Evolutionary conservation across 2,113 vertebrate species (phyloP), one percentile per base, ranked within the genome.

Genomic region (Recurvirostra avosetta): DNA sequence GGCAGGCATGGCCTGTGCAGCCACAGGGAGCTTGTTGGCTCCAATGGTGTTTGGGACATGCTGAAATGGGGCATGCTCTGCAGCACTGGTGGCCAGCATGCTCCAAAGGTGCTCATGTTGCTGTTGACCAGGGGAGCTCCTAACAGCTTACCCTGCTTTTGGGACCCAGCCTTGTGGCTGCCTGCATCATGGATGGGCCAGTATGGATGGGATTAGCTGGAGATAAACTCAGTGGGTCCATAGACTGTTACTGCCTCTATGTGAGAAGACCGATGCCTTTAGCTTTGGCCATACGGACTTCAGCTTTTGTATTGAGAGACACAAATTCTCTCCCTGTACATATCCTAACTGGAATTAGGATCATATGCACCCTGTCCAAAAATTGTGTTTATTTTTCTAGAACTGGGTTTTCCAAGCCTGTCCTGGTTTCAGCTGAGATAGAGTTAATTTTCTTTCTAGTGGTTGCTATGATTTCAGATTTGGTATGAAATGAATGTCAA

Each of bases 11-110:
- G n/a, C 5, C 40, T 17, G 2, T 55, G 41, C 25, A 34, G 65
- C 40, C 47, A 8, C 55, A 52, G 68, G 26, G 52, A 53, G 21
- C 18, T 50, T 47, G 11, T 8, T 58, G 8, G 20, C 66, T 68
- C 20, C 8, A 10, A 3, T 1, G 6, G 47, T 22, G 49, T 8
- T 23, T 49, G 72, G n/a, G 30, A 29, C 0, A 2, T 9, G 11
- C 21, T 34, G 19, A 91, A 67, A 50, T 0, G 3, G 2, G 4
- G 25, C 41, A 53, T 0, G 3, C 4, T 45, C 45, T 81, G 62
- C 22, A 23, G 41, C 3, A 1, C 0, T 0, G 41, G 21, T 76
- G 22, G 6, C 18, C 22, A 34, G 6, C 2, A 2, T 19, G 19
- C 25, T 29, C 5, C 2, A 1, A 34, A 78, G 8, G 8, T 55